Percentiles rank a stretch among this genome's conserved stretches.
Conservation (phyloP, 2,113 vertebrate species). For the Myrmecobius fasciatus region DNA sequence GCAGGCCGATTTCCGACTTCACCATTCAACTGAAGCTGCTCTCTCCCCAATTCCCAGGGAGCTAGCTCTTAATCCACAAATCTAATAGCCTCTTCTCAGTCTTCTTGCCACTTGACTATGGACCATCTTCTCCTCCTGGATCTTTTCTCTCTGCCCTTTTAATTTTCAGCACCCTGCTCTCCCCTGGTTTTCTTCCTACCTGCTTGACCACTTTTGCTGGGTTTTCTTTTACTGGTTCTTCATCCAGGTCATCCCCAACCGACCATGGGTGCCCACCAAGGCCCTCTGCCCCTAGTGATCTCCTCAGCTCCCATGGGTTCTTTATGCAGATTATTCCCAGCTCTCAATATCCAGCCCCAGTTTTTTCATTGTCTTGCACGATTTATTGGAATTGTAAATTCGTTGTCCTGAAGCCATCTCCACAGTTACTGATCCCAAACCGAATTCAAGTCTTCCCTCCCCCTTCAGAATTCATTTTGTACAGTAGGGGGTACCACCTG, state of each 20-base stretch:
- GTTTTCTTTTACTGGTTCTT: background rate
- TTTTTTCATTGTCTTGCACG: background rate
- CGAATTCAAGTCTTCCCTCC: background rate
- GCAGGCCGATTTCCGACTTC: background rate
- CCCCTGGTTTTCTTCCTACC: background rate
- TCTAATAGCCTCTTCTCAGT: background rate
- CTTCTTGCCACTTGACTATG: background rate
- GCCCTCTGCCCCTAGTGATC: background rate
- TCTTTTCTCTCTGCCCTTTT: background rate
- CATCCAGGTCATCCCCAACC: background rate
- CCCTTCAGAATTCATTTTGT: background rate
- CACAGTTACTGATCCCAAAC: background rate
- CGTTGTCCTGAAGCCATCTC: background rate
- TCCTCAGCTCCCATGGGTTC: background rate
- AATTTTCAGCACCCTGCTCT: background rate
- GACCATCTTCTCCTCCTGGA: background rate
- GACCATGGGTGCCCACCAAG: background rate
- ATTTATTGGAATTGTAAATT: background rate
- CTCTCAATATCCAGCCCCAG: background rate
- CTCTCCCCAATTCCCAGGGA: background rate
- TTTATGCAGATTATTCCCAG: background rate
- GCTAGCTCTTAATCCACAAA: background rate
- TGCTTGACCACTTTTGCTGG: background rate
- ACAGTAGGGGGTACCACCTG: background rate
- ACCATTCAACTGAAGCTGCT: background rate